These are phyloP conservation scores for Camelus dromedarius DNA, from an alignment of 2,113 vertebrate species.

Conservation along the genomic window DNA sequence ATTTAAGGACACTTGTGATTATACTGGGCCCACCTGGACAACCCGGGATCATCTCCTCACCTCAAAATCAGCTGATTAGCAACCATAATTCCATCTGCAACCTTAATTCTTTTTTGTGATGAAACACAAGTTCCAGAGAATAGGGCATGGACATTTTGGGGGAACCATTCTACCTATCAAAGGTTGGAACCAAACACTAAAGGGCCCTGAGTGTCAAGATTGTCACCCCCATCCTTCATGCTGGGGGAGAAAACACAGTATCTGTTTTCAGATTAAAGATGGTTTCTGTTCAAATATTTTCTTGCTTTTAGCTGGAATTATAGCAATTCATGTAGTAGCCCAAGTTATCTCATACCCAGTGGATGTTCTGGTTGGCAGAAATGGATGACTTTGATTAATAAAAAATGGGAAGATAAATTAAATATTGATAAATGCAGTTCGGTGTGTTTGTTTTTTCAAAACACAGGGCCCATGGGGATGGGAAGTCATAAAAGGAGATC, in stretches of 20 bases:
- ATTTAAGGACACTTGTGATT: not conserved
- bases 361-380: constrained; percentile 30
- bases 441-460: constrained; percentile 44
- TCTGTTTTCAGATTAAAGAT: constrained; percentile 32
- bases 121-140: not conserved
- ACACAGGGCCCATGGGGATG: not conserved
- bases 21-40: not conserved
- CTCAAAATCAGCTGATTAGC: not conserved
- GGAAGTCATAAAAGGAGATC: not conserved
- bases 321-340: not conserved
- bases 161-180: not conserved
- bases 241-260: not conserved
- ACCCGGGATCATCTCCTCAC: not conserved
- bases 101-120: not conserved
- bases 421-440: constrained; percentile 66
- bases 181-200: not conserved
- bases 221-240: not conserved
- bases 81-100: not conserved
- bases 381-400: constrained; percentile 63
- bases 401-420: constrained; percentile 63
- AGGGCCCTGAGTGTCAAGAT: not conserved
- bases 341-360: not conserved
- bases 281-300: constrained; percentile 7
- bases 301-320: constrained; percentile 40
- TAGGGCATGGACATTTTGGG: not conserved